Percentiles rank a stretch among this genome's conserved stretches.
These are phyloP conservation scores for Ciconia stormi DNA, from an alignment of 2,113 vertebrate genomes.

Conservation along the genomic window DNA sequence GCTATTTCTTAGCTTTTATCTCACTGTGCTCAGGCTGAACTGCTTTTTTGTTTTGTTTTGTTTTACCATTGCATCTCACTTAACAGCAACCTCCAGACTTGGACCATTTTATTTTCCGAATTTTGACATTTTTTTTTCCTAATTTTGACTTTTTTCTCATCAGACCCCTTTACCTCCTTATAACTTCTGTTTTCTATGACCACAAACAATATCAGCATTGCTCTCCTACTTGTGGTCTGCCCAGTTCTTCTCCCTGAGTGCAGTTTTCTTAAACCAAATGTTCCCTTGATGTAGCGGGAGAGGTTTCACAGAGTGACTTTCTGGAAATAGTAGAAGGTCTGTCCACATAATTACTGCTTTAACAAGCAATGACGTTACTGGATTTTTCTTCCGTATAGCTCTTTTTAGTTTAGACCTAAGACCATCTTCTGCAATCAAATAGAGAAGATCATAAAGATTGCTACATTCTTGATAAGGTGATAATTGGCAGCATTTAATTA, in stretches of 20 bases:
- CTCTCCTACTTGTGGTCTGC: not conserved
- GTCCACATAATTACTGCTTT: not conserved
- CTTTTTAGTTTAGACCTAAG: not conserved
- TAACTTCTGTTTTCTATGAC: not conserved
- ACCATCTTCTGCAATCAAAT: not conserved
- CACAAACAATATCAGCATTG: not conserved
- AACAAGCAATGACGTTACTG: not conserved
- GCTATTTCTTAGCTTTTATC: not conserved
- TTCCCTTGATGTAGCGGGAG: no score
- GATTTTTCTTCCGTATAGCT: not conserved
- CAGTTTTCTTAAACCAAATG: not conserved
- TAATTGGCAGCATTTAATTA: not conserved
- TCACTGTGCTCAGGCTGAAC: not conserved
- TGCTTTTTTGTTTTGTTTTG: not conserved
- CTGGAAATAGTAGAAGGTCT: not conserved
- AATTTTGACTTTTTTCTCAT: not conserved
- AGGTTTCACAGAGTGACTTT: not conserved
- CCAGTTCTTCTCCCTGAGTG: not conserved
- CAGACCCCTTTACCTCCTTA: not conserved
- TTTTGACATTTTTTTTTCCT: not conserved
- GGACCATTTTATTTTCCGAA: slow-evolving; percentile 24
- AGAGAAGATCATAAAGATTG: not conserved
- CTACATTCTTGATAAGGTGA: not conserved
- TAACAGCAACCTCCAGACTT: not conserved
- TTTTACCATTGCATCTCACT: not conserved